Evolutionary conservation across 1,140 invertebrate genomes (phyloP), one percentile per base, ranked within the genome.

Genomic region (Ctenoplectra terminalis): DNA sequence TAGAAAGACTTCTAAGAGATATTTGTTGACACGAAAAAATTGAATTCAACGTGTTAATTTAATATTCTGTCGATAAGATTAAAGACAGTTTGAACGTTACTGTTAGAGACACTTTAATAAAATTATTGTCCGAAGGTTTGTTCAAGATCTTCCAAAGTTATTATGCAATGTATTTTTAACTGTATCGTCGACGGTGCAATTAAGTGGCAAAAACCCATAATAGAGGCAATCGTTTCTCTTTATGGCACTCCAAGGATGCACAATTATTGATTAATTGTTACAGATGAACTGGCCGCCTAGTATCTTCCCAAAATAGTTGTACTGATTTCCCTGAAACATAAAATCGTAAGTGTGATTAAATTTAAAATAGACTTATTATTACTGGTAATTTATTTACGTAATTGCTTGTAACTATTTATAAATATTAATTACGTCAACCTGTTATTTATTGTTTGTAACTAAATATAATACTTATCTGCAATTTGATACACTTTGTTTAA

Each of bases 141-240:
- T 34, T 74, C 7, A 7, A 46, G 40, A 23, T 46, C 1, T 15
- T n/a, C 29, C 13, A 43, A 48, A 63, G 48, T 56, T n/a, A 34
- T 69, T 56, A 37, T 56, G 37, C 61, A 66, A 75, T 54, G 31
- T 81, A 81, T 81, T 75, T 75, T 67, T 81, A 81, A 75, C 72
- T 58, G 50, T 56, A 56, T 15, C 50, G 26, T 58, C 72, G 23
- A 50, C 48, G 70, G 46, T 58, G 69, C n/a, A 71, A 56, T 70
- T 46, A 34, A 61, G 58, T 31, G 82, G 71, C 56, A 81, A 70
- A 63, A 61, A 69, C 26, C 73, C 64, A 70, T 75, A 60, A 73
- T 64, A 72, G 40, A 66, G 56, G 31, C 34, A 73, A 82, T 74
- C 67, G 23, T 85, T 78, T 82, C 74, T 85, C 50, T 77, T 72